Evolutionary conservation across 2,113 vertebrate species (phyloP).

Genomic region (Aspidoscelis tigris): DNA sequence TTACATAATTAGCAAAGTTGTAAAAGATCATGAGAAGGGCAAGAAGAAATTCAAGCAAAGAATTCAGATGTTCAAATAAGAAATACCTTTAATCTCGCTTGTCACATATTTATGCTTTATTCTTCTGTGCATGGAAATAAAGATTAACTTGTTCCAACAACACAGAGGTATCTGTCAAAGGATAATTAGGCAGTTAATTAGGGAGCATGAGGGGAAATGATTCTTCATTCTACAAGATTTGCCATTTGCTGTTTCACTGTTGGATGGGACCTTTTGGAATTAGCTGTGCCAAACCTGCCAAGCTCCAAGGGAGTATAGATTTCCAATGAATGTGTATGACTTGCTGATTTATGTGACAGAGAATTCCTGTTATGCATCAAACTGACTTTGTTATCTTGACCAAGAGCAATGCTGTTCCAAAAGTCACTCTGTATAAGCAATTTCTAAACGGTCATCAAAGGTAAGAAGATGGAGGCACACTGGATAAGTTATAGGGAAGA

Average conservation of each 20-base stretch:
- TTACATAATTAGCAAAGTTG: slow-evolving; percentile 65
- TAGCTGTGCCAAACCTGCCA: not conserved
- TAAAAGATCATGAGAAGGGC: slow-evolving; percentile 53
- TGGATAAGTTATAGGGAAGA: not conserved
- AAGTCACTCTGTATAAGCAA: not conserved
- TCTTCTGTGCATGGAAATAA: slow-evolving; percentile 17
- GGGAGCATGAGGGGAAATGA: not conserved
- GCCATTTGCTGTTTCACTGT: not conserved
- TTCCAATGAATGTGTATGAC: not conserved
- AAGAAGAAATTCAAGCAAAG: slow-evolving; percentile 10
- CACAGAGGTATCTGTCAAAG: slow-evolving; percentile 22
- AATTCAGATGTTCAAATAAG: slow-evolving; percentile 48
- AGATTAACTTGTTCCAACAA: not conserved
- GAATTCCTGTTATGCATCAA: not conserved
- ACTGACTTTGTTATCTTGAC: not conserved
- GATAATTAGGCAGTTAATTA: slow-evolving; percentile 46
- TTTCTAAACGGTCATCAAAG: not conserved
- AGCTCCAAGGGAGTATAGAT: not conserved
- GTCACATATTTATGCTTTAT: slow-evolving; percentile 37
- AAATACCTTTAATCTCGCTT: slow-evolving; percentile 56
- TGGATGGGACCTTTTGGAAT: not conserved
- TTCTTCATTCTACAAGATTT: not conserved
- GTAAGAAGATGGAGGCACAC: not conserved
- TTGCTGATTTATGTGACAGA: not conserved
- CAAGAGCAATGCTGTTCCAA: not conserved